Evolutionary conservation across 2,113 vertebrate genomes (phyloP).

Genomic region (Dendropsophus ebraccatus): DNA sequence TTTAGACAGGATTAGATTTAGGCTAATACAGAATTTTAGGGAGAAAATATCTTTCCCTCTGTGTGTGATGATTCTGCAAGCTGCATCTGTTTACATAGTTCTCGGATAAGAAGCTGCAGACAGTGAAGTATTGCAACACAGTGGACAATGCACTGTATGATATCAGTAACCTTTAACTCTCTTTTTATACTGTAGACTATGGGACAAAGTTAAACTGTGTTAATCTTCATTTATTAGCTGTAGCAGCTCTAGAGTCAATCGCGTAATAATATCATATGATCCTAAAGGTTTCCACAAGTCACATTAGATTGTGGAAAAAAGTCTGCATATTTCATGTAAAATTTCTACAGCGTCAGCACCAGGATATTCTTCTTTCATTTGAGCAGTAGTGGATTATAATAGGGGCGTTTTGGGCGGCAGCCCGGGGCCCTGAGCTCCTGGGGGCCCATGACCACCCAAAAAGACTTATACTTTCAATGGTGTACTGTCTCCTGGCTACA

Average conservation of each 20-base stretch:
- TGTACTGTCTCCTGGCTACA: too few relatives aligned
- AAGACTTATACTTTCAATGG: too few relatives aligned
- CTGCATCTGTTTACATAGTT: not conserved
- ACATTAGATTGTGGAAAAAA: not conserved
- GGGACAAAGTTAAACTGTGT: conserved; percentile 27
- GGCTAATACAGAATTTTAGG: too few relatives aligned
- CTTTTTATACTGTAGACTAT: conserved; percentile 7
- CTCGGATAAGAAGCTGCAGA: not conserved
- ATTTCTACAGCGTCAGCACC: not conserved
- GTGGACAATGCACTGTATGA: not conserved
- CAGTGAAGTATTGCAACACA: not conserved
- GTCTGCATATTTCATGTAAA: not conserved
- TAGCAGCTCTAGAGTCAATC: not conserved
- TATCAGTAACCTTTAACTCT: conserved; percentile 40
- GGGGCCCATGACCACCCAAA: too few relatives aligned
- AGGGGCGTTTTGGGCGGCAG: too few relatives aligned
- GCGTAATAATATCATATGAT: conserved; percentile 12
- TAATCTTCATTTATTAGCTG: not conserved
- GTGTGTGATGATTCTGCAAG: too few relatives aligned
- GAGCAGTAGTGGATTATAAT: too few relatives aligned
- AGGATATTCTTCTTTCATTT: not conserved
- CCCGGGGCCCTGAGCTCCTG: too few relatives aligned
- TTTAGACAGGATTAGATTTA: too few relatives aligned
- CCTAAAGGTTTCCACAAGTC: not conserved
- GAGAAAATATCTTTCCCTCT: too few relatives aligned